phyloP scores from a whole-genome alignment of 1,140 invertebrate genomes.

The Scaptomyza montana region DNA sequence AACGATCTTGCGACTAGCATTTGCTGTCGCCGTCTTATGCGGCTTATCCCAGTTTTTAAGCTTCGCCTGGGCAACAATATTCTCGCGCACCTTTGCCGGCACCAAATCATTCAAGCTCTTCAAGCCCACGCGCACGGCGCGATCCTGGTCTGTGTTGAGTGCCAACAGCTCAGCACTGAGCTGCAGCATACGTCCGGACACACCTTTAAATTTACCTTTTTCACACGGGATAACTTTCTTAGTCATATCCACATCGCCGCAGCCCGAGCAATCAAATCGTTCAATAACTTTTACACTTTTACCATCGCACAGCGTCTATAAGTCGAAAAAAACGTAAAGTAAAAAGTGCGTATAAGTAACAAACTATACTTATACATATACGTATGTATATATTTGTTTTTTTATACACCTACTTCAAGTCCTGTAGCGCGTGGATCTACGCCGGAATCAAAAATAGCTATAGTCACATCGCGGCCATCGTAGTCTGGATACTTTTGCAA shows the following conservation, averaged over 20 bases:
- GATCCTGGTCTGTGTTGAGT: slow-evolving; percentile 84
- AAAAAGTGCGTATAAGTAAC: slow-evolving; percentile 11
- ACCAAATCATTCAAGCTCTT: slow-evolving; percentile 95
- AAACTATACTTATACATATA: background rate
- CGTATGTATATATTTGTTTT: background rate
- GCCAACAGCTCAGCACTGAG: slow-evolving; percentile 58
- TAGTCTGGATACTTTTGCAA: slow-evolving; percentile 95
- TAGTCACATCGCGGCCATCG: slow-evolving; percentile 95
- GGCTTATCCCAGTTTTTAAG: slow-evolving; percentile 93
- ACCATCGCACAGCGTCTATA: slow-evolving; percentile 89
- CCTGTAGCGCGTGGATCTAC: slow-evolving; percentile 98
- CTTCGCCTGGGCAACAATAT: slow-evolving; percentile 92
- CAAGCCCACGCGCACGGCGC: slow-evolving; percentile 93
- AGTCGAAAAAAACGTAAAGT: background rate
- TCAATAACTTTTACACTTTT: slow-evolving; percentile 95
- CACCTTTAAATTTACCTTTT: slow-evolving; percentile 91
- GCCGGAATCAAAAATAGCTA: slow-evolving; percentile 98
- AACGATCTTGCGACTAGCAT: slow-evolving; percentile 89
- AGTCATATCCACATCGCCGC: slow-evolving; percentile 96
- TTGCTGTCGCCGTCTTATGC: slow-evolving; percentile 91
- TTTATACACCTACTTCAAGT: slow-evolving; percentile 89
- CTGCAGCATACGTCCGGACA: slow-evolving; percentile 94
- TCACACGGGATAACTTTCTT: slow-evolving; percentile 89
- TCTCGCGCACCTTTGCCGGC: slow-evolving; percentile 91
- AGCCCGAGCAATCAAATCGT: slow-evolving; percentile 96